These are phyloP conservation scores for Sceloporus tristichus DNA, from an alignment of 2,113 vertebrate genomes.

Conservation along the genomic window DNA sequence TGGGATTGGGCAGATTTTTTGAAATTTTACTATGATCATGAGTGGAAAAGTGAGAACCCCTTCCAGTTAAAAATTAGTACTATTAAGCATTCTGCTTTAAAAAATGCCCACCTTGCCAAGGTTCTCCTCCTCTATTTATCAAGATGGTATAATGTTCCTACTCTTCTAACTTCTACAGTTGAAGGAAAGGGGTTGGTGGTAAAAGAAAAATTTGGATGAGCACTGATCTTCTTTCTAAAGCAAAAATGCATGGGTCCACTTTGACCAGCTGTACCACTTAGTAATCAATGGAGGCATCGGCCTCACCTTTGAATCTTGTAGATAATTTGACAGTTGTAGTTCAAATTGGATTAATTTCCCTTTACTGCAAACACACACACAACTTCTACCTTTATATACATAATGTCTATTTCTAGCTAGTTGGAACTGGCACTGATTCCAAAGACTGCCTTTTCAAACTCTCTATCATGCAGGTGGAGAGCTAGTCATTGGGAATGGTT, in stretches of 20 bases:
- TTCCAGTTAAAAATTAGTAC: constrained; percentile 76
- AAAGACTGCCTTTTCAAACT: constrained; percentile 85
- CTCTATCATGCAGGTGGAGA: constrained; percentile 76
- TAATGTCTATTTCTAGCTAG: constrained; percentile 77
- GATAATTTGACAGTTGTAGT: constrained; percentile 66
- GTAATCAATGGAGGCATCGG: constrained; percentile 71
- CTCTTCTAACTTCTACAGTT: constrained; percentile 36
- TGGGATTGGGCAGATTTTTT: constrained; percentile 74
- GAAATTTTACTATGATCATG: constrained; percentile 71
- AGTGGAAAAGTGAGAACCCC: constrained; percentile 75
- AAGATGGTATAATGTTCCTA: constrained; percentile 63
- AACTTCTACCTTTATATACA: constrained; percentile 42
- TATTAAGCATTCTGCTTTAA: constrained; percentile 67
- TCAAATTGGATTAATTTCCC: constrained; percentile 69
- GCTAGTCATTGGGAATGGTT: constrained; percentile 79
- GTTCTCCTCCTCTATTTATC: constrained; percentile 70
- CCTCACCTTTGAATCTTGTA: constrained; percentile 64
- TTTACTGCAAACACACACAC: constrained; percentile 55
- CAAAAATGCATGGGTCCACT: constrained; percentile 59
- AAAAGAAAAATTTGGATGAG: constrained; percentile 37
- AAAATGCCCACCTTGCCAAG: constrained; percentile 43
- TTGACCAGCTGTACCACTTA: constrained; percentile 65
- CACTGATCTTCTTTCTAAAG: constrained; percentile 69
- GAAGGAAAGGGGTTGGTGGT: constrained; percentile 67
- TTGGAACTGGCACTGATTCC: constrained; percentile 81